Evolutionary conservation across 2,797 vertebrate genomes (phyloP).

Genomic region (Rhynchotus rufescens): DNA sequence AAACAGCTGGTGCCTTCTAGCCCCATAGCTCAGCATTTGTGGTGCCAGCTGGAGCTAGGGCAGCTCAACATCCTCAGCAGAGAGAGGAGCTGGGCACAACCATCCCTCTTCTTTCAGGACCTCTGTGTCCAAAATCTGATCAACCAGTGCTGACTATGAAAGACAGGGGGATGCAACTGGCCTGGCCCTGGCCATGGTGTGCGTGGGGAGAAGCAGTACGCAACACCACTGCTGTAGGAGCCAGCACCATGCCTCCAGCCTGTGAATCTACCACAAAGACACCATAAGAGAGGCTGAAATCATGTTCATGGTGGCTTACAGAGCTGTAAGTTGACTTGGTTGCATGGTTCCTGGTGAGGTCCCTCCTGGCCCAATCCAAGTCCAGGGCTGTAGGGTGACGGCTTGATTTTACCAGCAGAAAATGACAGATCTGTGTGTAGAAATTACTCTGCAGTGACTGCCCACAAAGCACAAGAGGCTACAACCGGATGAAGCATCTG

Average conservation of each 20-base stretch:
- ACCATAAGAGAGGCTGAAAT: neutral
- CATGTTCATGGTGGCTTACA: accelerated
- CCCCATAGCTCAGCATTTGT: neutral
- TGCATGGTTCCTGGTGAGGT: neutral
- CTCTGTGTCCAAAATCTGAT: neutral
- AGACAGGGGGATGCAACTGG: neutral
- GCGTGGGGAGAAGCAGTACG: no score
- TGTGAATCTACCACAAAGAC: neutral
- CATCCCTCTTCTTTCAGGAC: neutral
- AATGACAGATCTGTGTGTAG: neutral
- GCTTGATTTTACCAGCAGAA: neutral
- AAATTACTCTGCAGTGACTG: neutral
- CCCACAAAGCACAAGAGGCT: neutral
- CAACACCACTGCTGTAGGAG: neutral
- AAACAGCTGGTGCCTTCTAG: neutral
- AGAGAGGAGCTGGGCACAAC: neutral
- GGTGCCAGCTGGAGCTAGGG: neutral
- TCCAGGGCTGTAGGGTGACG: neutral
- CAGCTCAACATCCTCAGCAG: neutral
- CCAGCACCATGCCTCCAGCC: accelerated
- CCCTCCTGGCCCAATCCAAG: neutral
- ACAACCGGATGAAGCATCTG: accelerated
- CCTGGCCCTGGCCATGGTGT: no score
- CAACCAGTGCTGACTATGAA: neutral
- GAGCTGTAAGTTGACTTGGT: neutral